phyloP scores from a whole-genome alignment of 2,888 invertebrate species.

The Limnephilus lunatus region DNA sequence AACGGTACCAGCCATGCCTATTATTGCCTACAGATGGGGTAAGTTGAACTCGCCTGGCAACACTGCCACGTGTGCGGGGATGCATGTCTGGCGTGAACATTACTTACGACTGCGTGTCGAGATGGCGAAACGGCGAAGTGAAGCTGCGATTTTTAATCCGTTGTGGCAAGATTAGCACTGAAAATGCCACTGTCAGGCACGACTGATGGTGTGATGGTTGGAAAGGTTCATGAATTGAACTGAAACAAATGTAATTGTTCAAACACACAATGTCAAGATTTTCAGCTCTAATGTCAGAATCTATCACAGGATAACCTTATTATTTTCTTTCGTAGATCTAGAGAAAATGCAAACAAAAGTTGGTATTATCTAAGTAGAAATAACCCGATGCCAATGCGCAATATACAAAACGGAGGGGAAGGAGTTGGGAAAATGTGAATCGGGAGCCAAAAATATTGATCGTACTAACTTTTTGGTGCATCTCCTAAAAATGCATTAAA shows the following conservation, averaged over 20 bases:
- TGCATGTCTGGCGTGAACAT: conserved; percentile 36
- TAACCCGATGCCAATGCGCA: neutral
- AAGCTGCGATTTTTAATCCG: conserved; percentile 17
- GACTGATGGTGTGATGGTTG: neutral
- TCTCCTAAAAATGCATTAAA: neutral
- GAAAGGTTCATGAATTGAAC: neutral
- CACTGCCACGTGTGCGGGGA: conserved; percentile 46
- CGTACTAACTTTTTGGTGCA: neutral
- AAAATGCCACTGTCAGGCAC: neutral
- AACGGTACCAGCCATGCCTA: conserved; percentile 6
- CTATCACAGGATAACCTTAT: neutral
- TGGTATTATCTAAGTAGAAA: neutral
- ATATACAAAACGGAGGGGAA: neutral
- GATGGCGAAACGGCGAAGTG: conserved; percentile 8
- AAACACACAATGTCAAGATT: neutral
- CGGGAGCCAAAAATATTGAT: neutral
- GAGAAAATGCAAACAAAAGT: too few species aligned
- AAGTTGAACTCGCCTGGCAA: conserved; percentile 2
- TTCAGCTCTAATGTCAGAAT: neutral
- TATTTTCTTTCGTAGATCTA: neutral
- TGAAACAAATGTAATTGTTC: neutral
- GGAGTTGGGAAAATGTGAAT: neutral
- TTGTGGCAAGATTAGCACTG: conserved; percentile 18
- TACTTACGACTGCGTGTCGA: conserved; percentile 8
- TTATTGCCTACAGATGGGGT: neutral